Percentiles rank a stretch among this genome's conserved stretches.
Conservation (phyloP, 2,113 vertebrate genomes). For the Illadopsis cleaveri region DNA sequence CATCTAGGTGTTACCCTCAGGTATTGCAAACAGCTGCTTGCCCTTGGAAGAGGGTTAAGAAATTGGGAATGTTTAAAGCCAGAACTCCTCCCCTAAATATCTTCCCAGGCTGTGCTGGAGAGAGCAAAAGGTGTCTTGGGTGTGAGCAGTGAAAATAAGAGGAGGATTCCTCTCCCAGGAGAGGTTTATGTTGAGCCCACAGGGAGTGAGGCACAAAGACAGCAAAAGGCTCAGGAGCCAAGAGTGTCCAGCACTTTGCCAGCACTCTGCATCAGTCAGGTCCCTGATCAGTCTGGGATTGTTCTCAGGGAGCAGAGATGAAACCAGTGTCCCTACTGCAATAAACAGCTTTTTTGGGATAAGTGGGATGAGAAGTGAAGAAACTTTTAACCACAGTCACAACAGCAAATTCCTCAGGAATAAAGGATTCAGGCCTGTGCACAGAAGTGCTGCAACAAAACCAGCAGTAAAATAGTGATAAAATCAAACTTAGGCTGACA, state of each 20-base stretch:
- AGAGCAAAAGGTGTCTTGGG: background rate
- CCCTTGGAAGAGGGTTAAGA: background rate
- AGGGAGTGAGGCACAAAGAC: background rate
- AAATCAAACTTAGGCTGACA: background rate
- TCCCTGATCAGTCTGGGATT: background rate
- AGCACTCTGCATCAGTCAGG: background rate
- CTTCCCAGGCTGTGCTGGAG: background rate
- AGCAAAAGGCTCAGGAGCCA: background rate
- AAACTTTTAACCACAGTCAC: fast-evolving
- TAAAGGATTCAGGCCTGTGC: background rate
- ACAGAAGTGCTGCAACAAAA: background rate
- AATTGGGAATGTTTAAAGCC: background rate
- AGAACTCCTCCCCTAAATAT: background rate
- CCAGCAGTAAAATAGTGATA: fast-evolving
- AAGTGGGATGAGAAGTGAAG: background rate
- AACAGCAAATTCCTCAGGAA: background rate
- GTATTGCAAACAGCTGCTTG: background rate
- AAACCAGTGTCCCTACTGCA: background rate
- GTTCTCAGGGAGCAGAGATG: background rate
- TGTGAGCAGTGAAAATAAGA: background rate
- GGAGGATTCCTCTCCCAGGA: background rate
- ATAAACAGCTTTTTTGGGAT: background rate
- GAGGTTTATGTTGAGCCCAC: background rate
- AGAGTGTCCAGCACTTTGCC: background rate
- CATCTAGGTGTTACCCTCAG: background rate